Conservation (phyloP, 2,113 vertebrate genomes). For the Bubalus kerabau region DNA sequence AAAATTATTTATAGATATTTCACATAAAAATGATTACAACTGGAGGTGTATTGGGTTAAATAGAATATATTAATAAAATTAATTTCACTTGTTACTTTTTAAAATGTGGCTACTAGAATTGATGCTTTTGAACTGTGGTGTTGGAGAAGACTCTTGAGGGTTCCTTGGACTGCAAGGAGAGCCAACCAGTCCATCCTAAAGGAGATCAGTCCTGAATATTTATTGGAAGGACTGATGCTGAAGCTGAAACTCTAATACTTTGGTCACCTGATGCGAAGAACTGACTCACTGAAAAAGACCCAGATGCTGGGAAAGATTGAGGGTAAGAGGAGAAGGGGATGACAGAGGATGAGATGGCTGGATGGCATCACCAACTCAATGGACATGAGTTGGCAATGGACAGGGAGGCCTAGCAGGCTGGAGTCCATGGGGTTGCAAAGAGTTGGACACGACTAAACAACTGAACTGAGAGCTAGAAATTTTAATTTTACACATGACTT, state of each 20-base stretch:
- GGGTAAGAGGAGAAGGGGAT: not conserved
- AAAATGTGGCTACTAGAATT: not conserved
- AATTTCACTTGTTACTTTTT: not conserved
- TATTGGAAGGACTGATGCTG: not conserved
- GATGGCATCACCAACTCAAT: not conserved
- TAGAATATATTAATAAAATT: not conserved
- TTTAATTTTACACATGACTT: not conserved
- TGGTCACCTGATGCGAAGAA: not conserved
- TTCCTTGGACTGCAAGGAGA: not conserved
- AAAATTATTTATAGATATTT: not conserved
- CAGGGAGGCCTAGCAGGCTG: not conserved
- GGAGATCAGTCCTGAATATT: not conserved
- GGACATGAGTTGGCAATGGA: not conserved
- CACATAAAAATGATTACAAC: not conserved
- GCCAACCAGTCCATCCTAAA: not conserved
- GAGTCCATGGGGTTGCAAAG: not conserved
- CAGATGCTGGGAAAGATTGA: not conserved
- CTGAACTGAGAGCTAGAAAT: not conserved
- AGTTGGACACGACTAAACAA: not conserved
- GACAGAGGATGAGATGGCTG: not conserved
- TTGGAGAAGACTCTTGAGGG: not conserved
- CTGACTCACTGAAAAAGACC: not conserved
- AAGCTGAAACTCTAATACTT: not conserved
- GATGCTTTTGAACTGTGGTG: not conserved
- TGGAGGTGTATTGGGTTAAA: not conserved